Evolutionary conservation across 2,113 vertebrate species (phyloP).

Genomic region (Solenodon paradoxus): DNA sequence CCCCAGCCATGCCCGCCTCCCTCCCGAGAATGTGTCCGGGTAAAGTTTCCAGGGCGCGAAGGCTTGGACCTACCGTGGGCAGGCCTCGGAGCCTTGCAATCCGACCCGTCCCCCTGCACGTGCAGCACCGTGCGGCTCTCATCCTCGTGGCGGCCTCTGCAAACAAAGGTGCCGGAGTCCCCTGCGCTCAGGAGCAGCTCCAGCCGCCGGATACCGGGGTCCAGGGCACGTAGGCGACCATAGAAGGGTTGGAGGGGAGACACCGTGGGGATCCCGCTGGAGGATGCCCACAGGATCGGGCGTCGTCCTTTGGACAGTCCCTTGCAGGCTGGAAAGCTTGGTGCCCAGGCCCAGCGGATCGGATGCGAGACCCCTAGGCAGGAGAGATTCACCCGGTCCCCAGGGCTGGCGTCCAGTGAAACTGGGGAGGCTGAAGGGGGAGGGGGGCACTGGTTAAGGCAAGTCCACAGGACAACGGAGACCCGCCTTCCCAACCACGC

Average conservation of each 20-base stretch:
- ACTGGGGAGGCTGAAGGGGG: constrained; percentile 22
- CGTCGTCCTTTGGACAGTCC: constrained; percentile 71
- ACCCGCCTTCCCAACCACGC: background rate
- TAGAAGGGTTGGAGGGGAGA: constrained; percentile 47
- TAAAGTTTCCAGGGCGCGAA: background rate
- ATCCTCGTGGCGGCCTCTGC: constrained; percentile 36
- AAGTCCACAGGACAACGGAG: background rate
- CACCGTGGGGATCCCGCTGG: background rate
- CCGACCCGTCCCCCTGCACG: constrained; percentile 57
- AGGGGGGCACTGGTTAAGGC: constrained; percentile 54
- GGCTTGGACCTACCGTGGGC: constrained; percentile 5
- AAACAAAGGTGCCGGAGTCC: constrained; percentile 75
- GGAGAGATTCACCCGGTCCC: constrained; percentile 71
- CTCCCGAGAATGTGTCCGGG: background rate
- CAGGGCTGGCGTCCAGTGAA: constrained; percentile 48
- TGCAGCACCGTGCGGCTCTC: constrained; percentile 56
- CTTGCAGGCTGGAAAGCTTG: constrained; percentile 70
- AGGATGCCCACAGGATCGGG: constrained; percentile 50
- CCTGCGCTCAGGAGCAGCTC: constrained; percentile 86
- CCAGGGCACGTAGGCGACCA: constrained; percentile 61
- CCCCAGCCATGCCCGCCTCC: too few relatives aligned
- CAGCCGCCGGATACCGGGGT: constrained; percentile 79
- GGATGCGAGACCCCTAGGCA: constrained; percentile 60
- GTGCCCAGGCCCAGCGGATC: constrained; percentile 74
- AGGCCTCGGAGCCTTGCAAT: background rate